Evolutionary conservation across 1,140 invertebrate genomes (phyloP), one percentile per base, ranked within the genome.

Genomic region (Helicoverpa zea): DNA sequence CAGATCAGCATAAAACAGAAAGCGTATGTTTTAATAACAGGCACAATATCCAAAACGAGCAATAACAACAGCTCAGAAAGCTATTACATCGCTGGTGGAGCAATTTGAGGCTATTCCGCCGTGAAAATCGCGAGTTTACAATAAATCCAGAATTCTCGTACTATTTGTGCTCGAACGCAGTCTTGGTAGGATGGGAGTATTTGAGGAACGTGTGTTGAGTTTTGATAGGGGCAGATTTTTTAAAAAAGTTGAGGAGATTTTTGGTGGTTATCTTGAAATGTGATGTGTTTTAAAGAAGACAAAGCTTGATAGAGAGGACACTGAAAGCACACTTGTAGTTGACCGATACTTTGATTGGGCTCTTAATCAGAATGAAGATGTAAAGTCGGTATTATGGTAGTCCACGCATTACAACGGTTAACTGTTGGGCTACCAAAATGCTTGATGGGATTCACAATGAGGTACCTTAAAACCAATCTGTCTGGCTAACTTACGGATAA

Each of bases 91-190:
- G 79, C n/a, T 79, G 51, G 68, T 43, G 77, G 63, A 56, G 75
- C 79, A 76, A 81, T 85, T 79, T 81, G 78, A 51, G 61, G 66
- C 59, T 61, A 75, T 80, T 81, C 70, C 61, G 47, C 79, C 56
- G 76, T 80, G 83, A 54, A 81, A 84, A 84, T 83, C 74, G 83
- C 72, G 64, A 79, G 79, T 83, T 81, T 79, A 79, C 75, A 77
- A 83, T 80, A 85, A 83, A 85, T 83, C 70, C 83, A 80, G 30
- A 58, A 30, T 29, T 35, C 35, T 3, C 23, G 23, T 64, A 77
- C 49, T 77, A 54, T 43, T 77, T 77, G 61, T 52, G 47, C 61
- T 30, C 59, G 61, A 76, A 61, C 68, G 54, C 68, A 52, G 23
- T 54, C 35, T n/a, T 64, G 14, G 29, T 35, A 23, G 23, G 23